phyloP scores from a whole-genome alignment of 2,797 vertebrate genomes.

The Craterocephalus amniculus region DNA sequence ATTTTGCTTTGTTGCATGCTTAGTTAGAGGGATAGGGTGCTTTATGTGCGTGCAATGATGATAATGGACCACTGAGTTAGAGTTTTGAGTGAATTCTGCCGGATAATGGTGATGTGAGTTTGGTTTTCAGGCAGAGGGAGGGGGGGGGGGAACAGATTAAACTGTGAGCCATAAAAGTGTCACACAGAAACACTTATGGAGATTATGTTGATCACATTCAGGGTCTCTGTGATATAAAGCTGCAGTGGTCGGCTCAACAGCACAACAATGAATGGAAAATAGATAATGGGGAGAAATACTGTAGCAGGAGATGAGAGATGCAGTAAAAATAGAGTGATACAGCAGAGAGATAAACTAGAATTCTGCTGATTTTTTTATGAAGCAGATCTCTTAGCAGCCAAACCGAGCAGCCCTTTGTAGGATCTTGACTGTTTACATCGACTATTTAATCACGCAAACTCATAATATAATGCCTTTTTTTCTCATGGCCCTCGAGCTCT shows the following conservation, averaged over 20 bases:
- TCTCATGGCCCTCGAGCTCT: background rate
- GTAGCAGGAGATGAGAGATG: background rate
- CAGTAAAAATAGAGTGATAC: background rate
- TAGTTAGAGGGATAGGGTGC: slow-evolving; percentile 43
- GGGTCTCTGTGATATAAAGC: slow-evolving; percentile 32
- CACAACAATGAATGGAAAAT: slow-evolving; percentile 16
- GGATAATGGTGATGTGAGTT: slow-evolving; percentile 20
- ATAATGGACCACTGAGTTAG: slow-evolving; percentile 24
- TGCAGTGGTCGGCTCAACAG: slow-evolving; percentile 31
- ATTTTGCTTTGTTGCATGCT: slow-evolving; percentile 62
- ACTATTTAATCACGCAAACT: slow-evolving; percentile 9
- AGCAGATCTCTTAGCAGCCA: slow-evolving; percentile 27
- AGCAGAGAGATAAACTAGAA: background rate
- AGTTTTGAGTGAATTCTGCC: slow-evolving; percentile 23
- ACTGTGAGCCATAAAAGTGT: slow-evolving; percentile 36
- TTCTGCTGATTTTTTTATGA: slow-evolving; percentile 12
- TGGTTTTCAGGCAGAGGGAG: background rate
- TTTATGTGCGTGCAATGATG: slow-evolving; percentile 26
- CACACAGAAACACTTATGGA: slow-evolving; percentile 31
- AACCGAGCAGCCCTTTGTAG: slow-evolving; percentile 30
- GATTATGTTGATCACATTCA: slow-evolving; percentile 52
- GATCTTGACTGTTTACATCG: slow-evolving; percentile 14
- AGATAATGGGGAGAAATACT: background rate
- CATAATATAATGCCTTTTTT: slow-evolving; percentile 3
- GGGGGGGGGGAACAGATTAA: slow-evolving; percentile 30